Percentiles rank a stretch among this genome's conserved stretches.
Evolutionary conservation across 2,888 invertebrate species (phyloP).

Genomic region (Hoplodrina ambigua): DNA sequence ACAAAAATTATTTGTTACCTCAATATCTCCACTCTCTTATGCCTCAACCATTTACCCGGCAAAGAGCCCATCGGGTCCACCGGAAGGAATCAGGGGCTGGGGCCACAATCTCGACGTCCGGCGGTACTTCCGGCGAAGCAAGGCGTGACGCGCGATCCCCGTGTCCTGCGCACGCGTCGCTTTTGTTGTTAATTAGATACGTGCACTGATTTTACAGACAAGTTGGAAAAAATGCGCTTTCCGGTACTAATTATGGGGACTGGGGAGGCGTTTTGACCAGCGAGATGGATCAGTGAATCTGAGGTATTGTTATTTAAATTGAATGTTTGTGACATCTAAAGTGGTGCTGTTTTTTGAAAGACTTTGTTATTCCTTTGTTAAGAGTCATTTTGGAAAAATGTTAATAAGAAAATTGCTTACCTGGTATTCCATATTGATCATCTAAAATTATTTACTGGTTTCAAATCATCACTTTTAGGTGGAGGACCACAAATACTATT

Average conservation of each 20-base stretch:
- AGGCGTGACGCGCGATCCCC: constrained; percentile 77
- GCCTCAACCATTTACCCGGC: constrained; percentile 52
- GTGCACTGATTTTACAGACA: constrained; percentile 62
- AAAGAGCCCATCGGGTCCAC: constrained; percentile 73
- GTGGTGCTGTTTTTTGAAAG: background rate
- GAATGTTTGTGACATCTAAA: background rate
- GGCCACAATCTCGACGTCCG: constrained; percentile 88
- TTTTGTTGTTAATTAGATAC: constrained; percentile 71
- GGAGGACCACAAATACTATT: background rate
- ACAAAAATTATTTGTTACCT: constrained; percentile 32
- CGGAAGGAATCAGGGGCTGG: constrained; percentile 90
- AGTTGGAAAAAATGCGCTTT: constrained; percentile 60
- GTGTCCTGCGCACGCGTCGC: constrained; percentile 84
- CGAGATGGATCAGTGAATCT: constrained; percentile 37
- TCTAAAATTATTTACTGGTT: background rate
- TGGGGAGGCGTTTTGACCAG: constrained; percentile 26
- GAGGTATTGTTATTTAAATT: constrained; percentile 38
- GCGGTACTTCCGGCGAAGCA: constrained; percentile 81
- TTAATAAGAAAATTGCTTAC: constrained; percentile 19
- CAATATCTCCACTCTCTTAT: constrained; percentile 42
- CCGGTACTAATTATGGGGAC: constrained; percentile 54
- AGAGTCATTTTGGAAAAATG: too few relatives aligned
- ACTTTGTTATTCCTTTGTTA: background rate
- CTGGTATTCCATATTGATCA: background rate
- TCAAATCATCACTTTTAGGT: background rate